Evolutionary conservation across 2,113 vertebrate genomes (phyloP), one percentile per base, ranked within the genome.

Genomic region (Vimba vimba): DNA sequence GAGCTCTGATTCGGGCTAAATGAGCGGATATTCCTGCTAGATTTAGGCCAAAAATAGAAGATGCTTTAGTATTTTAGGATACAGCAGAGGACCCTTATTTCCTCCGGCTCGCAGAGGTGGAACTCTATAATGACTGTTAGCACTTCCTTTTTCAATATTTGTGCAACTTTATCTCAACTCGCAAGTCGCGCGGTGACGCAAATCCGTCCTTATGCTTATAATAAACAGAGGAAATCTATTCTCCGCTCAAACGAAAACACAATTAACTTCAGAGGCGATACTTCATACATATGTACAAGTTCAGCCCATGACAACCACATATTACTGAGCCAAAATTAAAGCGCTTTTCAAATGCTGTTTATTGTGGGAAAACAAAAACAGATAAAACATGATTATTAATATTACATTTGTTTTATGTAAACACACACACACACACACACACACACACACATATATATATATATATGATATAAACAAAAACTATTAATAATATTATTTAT

Each of bases 141-240:
- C 97, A 96, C 96, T 99, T 99, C 98, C 97, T 94, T 96, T 93
- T 97, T 96, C 96, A 96, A 97, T 98, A 98, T 98, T 98, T 98
- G 96, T 97, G 97, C 96, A 96, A 97, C 96, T 98, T 99, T 99
- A 99, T 99, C 98, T 98, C 96, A 94, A 94, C 94, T 94, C 93
- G 94, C 97, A 99, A 98, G 96, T 97, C 95, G 97, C 95, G 94
- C 91, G 92, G 93, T 99, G 98, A 99, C 98, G 98, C 98, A 99
- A 97, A 99, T 99, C 98, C 98, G 97, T 94, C 95, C 94, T 91
- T 93, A 94, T 93, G 96, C 96, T 96, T 97, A 96, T 95, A 97
- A 97, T 96, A 96, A 94, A 96, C 96, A 96, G 92, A 97, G 96
- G 97, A 98, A 99, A 97, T 94, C 94, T 94, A 96, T 96, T 96